Evolutionary conservation across 2,888 invertebrate genomes (phyloP).

Genomic region (Pollenia amentaria): DNA sequence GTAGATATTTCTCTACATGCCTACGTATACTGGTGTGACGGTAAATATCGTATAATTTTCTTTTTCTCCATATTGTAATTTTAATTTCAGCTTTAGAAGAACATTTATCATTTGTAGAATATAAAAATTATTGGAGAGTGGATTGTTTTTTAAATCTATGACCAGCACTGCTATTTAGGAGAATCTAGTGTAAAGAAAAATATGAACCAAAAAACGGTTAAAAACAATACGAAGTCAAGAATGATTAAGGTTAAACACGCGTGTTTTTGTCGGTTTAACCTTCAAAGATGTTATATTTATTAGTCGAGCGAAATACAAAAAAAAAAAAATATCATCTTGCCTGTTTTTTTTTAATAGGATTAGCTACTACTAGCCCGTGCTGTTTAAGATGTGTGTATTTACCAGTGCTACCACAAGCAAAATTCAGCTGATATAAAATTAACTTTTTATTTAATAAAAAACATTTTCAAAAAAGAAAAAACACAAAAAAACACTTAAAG

Average conservation of each 20-base stretch:
- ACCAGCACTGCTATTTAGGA: too few relatives aligned
- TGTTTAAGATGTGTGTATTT: neutral
- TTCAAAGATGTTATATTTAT: constrained; percentile 12
- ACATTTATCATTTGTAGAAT: constrained; percentile 49
- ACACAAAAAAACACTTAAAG: too few relatives aligned
- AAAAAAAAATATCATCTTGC: neutral
- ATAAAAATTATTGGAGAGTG: neutral
- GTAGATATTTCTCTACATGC: neutral
- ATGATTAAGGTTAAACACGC: neutral
- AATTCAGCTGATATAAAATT: too few relatives aligned
- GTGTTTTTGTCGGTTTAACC: neutral
- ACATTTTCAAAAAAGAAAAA: too few relatives aligned
- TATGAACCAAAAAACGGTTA: too few relatives aligned
- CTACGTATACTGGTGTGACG: constrained; percentile 32
- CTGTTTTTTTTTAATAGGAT: neutral
- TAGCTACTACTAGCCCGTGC: constrained; percentile 24
- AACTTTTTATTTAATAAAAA: too few relatives aligned
- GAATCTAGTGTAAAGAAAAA: too few relatives aligned
- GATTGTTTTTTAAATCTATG: constrained; percentile 26
- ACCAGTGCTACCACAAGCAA: too few relatives aligned
- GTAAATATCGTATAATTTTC: constrained; percentile 48
- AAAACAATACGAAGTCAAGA: too few relatives aligned
- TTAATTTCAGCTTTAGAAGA: constrained; percentile 9
- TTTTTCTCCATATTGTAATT: neutral
- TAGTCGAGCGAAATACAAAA: constrained; percentile 8